A percentile compares a stretch with the other conserved stretches of the same genome.
phyloP scores from a whole-genome alignment of 2,113 vertebrate species.

The Zootoca vivipara region DNA sequence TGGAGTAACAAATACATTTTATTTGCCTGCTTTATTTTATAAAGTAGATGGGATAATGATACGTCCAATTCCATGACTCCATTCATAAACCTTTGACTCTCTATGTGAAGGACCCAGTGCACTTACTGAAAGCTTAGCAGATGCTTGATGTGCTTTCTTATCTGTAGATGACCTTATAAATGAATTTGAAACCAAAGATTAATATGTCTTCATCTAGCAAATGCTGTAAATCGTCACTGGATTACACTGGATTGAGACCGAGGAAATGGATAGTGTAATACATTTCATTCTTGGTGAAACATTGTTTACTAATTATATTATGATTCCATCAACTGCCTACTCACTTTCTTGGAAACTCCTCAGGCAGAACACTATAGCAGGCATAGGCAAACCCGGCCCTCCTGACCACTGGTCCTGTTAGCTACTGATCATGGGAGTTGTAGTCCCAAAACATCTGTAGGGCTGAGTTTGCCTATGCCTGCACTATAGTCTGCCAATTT shows the following conservation, averaged over 20 bases:
- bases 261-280: constrained; percentile 46
- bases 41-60: not conserved
- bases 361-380: too few relatives aligned
- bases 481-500: constrained; percentile 30
- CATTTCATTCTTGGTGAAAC: constrained; percentile 37
- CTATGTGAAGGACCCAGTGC: not conserved
- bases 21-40: not conserved
- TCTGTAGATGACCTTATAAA: constrained; percentile 10
- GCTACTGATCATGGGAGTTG: too few relatives aligned
- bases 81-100: not conserved
- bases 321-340: constrained; percentile 24
- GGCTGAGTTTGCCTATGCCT: too few relatives aligned
- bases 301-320: not conserved
- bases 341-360: not conserved
- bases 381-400: too few relatives aligned
- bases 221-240: constrained; percentile 58
- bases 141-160: constrained; percentile 32
- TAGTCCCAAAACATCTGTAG: too few relatives aligned
- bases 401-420: too few relatives aligned
- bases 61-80: not conserved
- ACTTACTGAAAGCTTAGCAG: constrained; percentile 36
- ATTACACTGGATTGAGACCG: constrained; percentile 42
- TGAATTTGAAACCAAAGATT: constrained; percentile 45
- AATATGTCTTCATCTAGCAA: constrained; percentile 53
- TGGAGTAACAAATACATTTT: not conserved